Conservation (phyloP, 2,113 vertebrate species). For the Telmatochromis sp. region DNA sequence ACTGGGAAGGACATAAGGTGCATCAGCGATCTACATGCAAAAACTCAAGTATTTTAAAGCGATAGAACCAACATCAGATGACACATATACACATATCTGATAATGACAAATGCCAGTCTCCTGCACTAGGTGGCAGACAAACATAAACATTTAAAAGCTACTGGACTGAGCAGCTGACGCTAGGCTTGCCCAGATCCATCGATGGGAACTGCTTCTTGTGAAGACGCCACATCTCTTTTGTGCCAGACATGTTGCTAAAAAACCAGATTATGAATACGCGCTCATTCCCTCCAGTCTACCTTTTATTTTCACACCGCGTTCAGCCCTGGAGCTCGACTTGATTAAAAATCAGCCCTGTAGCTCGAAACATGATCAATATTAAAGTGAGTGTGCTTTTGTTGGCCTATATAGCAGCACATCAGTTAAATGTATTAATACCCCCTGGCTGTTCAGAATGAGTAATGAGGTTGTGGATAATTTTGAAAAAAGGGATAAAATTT, state of each 20-base stretch:
- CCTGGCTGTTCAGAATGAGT: neutral
- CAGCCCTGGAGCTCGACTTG: neutral
- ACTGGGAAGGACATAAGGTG: neutral
- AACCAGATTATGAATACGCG: neutral
- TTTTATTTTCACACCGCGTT: neutral
- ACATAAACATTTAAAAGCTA: neutral
- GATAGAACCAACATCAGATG: neutral
- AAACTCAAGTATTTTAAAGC: neutral
- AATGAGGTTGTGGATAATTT: neutral
- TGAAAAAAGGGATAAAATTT: neutral
- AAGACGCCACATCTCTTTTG: neutral
- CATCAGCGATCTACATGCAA: neutral
- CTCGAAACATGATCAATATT: constrained; percentile 33
- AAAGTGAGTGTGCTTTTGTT: constrained; percentile 7
- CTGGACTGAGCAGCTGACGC: neutral
- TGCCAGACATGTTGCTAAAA: neutral
- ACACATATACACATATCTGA: neutral
- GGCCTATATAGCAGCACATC: neutral
- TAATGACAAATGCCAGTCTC: neutral
- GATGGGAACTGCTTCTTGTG: neutral
- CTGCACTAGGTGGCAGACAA: constrained; percentile 58
- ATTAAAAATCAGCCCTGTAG: constrained; percentile 15
- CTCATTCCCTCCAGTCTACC: neutral
- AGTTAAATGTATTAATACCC: neutral
- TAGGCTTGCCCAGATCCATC: neutral